Conservation (phyloP, 2,113 vertebrate species). For the Embiotoca jacksoni region DNA sequence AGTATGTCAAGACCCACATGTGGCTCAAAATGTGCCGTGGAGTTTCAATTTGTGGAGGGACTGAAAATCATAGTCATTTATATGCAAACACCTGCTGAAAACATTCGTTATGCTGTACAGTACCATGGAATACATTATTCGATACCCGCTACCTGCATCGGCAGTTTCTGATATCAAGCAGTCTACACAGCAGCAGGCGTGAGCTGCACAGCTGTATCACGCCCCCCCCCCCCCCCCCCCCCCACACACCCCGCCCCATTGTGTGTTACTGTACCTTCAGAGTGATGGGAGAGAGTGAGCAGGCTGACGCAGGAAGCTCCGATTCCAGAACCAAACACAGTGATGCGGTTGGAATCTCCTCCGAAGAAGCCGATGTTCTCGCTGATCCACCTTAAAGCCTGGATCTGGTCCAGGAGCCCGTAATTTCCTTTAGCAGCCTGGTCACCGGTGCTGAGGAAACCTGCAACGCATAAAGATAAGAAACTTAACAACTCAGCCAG, state of each 20-base stretch:
- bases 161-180: conserved; percentile 50
- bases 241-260: conserved; percentile 2
- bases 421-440: conserved; percentile 99
- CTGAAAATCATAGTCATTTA: conserved; percentile 44
- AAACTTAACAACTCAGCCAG: background rate
- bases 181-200: conserved; percentile 46
- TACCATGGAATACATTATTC: conserved; percentile 57
- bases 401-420: conserved; percentile 97
- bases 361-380: conserved; percentile 99
- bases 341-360: conserved; percentile 96
- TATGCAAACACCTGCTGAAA: conserved; percentile 64
- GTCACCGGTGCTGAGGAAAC: conserved; percentile 98
- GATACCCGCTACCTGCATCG: conserved; percentile 37
- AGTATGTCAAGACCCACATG: conserved; percentile 31
- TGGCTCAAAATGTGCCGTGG: conserved; percentile 26
- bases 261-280: conserved; percentile 89
- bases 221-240: conserved; percentile 6
- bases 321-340: conserved; percentile 97
- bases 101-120: conserved; percentile 28
- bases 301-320: conserved; percentile 98
- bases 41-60: conserved; percentile 41
- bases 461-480: conserved; percentile 76
- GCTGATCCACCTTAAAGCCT: conserved; percentile 98
- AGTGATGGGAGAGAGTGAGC: conserved; percentile 98
- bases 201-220: conserved; percentile 31